Conservation (phyloP, 2,113 vertebrate genomes). For the Alectura lathami region DNA sequence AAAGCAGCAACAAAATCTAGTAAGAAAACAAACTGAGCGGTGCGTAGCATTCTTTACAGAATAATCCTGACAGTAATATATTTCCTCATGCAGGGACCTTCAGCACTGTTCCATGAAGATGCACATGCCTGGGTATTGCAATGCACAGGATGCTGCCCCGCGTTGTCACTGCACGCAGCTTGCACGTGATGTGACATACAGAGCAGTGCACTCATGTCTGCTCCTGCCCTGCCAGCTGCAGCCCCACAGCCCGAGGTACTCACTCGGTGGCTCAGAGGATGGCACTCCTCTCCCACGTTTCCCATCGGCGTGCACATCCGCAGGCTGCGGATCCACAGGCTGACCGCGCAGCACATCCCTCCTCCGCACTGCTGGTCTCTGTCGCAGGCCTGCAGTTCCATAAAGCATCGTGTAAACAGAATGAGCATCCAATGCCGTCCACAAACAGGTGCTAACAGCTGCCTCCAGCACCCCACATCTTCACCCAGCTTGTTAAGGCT, state of each 20-base stretch:
- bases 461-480: neutral
- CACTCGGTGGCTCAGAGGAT: constrained; percentile 92
- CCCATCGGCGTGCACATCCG: constrained; percentile 92
- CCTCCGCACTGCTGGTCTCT: constrained; percentile 88
- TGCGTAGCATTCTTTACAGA: neutral
- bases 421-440: neutral
- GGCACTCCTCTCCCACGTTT: constrained; percentile 87
- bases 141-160: accelerated
- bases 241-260: constrained; percentile 41
- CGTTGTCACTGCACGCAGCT: neutral
- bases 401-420: neutral
- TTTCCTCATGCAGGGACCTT: neutral
- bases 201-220: neutral
- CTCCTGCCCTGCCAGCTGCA: neutral
- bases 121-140: neutral
- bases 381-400: constrained; percentile 83
- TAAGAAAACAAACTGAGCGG: neutral
- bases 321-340: constrained; percentile 92
- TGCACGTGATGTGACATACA: neutral
- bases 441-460: neutral
- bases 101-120: neutral
- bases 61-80: constrained; percentile 46
- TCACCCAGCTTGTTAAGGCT: neutral
- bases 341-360: constrained; percentile 93
- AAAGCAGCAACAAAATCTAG: constrained; percentile 9